A percentile compares a stretch with the other conserved stretches of the same genome.
Evolutionary conservation across 2,797 vertebrate genomes (phyloP).

Genomic region (Hybognathus amarus): DNA sequence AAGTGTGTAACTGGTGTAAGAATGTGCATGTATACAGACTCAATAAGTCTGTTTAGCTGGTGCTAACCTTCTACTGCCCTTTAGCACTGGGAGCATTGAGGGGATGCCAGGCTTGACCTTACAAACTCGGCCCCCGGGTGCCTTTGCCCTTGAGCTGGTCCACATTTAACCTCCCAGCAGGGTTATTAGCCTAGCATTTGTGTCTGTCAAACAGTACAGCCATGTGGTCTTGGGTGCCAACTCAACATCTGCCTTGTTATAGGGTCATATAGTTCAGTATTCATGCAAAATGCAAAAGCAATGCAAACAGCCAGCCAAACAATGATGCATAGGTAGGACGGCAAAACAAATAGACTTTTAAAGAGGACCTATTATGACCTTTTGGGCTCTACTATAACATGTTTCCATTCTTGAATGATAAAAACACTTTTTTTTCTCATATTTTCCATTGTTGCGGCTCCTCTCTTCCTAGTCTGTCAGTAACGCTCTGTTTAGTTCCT

Average conservation of each 20-base stretch:
- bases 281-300: background rate
- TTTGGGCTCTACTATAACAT: background rate
- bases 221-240: background rate
- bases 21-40: background rate
- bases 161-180: constrained; percentile 13
- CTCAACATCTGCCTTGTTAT: constrained; percentile 15
- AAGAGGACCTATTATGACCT: background rate
- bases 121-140: constrained; percentile 45
- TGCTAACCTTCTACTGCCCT: constrained; percentile 57
- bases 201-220: constrained; percentile 12
- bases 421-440: no score
- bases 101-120: constrained; percentile 57
- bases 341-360: background rate
- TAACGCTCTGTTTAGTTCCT: background rate
- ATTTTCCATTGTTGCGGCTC: background rate
- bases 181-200: constrained; percentile 16
- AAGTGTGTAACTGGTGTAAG: background rate
- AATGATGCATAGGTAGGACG: background rate
- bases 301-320: background rate
- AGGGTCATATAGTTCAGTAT: background rate
- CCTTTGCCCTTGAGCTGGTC: constrained; percentile 48
- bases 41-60: background rate
- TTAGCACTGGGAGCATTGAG: constrained; percentile 49
- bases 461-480: background rate
- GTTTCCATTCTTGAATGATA: background rate